Base-by-base conservation (phyloP, 2,797 vertebrate genomes). In the Betta splendens region DNA sequence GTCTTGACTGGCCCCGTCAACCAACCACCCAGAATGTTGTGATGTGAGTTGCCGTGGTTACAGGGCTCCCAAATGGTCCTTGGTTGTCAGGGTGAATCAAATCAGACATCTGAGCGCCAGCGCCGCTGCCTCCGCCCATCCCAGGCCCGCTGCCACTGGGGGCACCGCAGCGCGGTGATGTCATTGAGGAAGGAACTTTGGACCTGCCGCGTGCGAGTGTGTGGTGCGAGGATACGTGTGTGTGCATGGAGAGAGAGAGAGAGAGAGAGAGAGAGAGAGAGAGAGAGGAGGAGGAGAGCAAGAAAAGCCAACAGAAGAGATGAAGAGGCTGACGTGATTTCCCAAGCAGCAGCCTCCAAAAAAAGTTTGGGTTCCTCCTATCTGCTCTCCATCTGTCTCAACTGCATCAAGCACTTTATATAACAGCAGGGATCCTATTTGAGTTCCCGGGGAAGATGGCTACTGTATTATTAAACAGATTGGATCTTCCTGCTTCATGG, bases 21-120 rank as follows among this genome's bases (percentile, higher is more conserved):
- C 83, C 78, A 81, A 80, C 85, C 72, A 66, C 71, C 77, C 75
- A 56, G 61, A 79, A 81, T 86, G 85, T 89, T 89, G 78, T 88
- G 84, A 88, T 83, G 84, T 79, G 46, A 85, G 89, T 90, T 86
- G 80, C 87, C 84, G 53, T 89, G 81, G 89, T 82, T 85, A 90
- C 86, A 58, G 53, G 69, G 63, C 61, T 88, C 85, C 84, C 83
- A 87, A 89, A 87, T 82, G 89, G 77, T 78, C 80, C 74, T 79
- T 29, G 78, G 80, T 85, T 90, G 89, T 90, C 88, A 85, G 72
- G 77, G 71, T 69, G 83, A 82, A 89, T 89, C 80, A 87, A 85
- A 83, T 89, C 87, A 87, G 75, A 88, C 84, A 81, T 72, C 62
- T 12, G 26, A 82, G 75, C 55, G 13, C 58, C 55, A 46, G 60